Evolutionary conservation across 1,140 invertebrate genomes (phyloP).

Genomic region (Agrilus planipennis): DNA sequence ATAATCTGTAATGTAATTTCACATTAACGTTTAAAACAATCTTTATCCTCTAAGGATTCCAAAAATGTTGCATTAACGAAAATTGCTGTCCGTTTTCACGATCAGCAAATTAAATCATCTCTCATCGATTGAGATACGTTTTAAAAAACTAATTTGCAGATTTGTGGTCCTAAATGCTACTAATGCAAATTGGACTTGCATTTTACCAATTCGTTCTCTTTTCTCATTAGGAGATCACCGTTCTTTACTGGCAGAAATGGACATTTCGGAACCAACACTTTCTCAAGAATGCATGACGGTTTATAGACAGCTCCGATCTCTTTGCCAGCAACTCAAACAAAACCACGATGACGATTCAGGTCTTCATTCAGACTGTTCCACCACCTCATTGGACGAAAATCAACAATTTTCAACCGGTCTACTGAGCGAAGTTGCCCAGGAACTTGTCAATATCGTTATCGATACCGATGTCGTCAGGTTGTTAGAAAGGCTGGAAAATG

Average conservation of each 20-base stretch:
- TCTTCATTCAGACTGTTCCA: conserved; percentile 43
- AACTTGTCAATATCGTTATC: conserved; percentile 56
- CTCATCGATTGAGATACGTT: too few relatives aligned
- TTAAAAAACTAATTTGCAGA: too few relatives aligned
- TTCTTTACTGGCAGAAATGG: conserved; percentile 65
- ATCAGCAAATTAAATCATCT: too few relatives aligned
- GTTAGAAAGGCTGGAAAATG: conserved; percentile 66
- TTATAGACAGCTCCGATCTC: conserved; percentile 52
- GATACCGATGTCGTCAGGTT: conserved; percentile 65
- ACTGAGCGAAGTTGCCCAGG: conserved; percentile 48
- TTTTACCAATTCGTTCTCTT: conserved; percentile 4
- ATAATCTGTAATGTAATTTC: too few relatives aligned
- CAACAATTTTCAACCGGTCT: conserved; percentile 27
- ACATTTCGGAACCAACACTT: conserved; percentile 54
- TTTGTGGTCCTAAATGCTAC: conserved; percentile 1
- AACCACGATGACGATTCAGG: conserved; percentile 55
- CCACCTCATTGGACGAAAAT: conserved; percentile 34
- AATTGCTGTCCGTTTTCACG: too few relatives aligned
- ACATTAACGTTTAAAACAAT: too few relatives aligned
- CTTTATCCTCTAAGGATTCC: too few relatives aligned
- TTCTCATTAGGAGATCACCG: conserved; percentile 25
- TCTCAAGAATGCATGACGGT: conserved; percentile 48
- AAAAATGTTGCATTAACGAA: too few relatives aligned
- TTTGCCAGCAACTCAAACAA: conserved; percentile 56
- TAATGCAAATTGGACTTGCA: too few relatives aligned